phyloP scores from a whole-genome alignment of 1,140 invertebrate genomes.

The Pygmarrhopalites habei region DNA sequence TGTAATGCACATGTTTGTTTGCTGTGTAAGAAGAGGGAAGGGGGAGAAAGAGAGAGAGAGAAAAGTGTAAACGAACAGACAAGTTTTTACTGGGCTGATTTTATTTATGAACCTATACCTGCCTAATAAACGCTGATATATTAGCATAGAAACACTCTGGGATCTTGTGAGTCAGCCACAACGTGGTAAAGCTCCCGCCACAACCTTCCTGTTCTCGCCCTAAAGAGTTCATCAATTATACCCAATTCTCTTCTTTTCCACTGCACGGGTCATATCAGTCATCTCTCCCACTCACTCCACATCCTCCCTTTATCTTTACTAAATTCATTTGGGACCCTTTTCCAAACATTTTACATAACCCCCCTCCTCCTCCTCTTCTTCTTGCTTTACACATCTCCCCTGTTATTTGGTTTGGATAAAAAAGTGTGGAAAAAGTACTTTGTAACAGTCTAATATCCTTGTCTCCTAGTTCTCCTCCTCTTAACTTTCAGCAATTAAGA shows the following conservation, averaged over 20 bases:
- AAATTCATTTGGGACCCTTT: neutral
- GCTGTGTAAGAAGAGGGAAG: too few species aligned
- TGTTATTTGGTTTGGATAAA: too few species aligned
- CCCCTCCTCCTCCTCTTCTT: neutral
- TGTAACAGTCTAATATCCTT: too few species aligned
- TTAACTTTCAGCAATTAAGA: too few species aligned
- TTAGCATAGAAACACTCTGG: slow-evolving; percentile 12
- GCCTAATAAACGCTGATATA: slow-evolving; percentile 19
- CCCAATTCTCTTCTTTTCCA: slow-evolving; percentile 10
- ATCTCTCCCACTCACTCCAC: neutral
- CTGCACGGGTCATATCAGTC: slow-evolving; percentile 17
- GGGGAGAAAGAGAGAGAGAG: neutral
- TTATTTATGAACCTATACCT: slow-evolving; percentile 14
- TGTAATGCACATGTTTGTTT: too few species aligned
- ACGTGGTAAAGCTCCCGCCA: slow-evolving; percentile 11
- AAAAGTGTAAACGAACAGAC: slow-evolving; percentile 5
- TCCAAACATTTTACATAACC: slow-evolving; percentile 3
- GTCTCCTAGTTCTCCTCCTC: too few species aligned
- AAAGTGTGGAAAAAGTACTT: too few species aligned
- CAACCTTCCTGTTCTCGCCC: slow-evolving; percentile 11
- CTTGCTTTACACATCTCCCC: neutral
- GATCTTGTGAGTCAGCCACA: slow-evolving; percentile 7
- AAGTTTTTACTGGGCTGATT: neutral
- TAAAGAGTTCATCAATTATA: slow-evolving; percentile 21
- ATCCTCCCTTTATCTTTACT: too few species aligned